Percentiles rank a stretch among this genome's conserved stretches.
Evolutionary conservation across 2,113 vertebrate genomes (phyloP).

Genomic region (Pygoscelis adeliae): DNA sequence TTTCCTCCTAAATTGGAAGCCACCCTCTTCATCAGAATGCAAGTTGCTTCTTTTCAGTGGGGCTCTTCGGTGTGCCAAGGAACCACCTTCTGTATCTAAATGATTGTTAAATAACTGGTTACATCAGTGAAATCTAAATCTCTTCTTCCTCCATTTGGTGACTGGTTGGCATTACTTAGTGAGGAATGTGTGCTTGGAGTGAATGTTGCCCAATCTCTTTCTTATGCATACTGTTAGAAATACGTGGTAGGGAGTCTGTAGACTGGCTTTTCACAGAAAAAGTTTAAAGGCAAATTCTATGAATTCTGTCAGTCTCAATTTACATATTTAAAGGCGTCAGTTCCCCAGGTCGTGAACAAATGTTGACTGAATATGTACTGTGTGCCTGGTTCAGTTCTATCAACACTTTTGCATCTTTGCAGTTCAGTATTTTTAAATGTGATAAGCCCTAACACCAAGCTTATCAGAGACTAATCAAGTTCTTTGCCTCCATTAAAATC

Average conservation of each 20-base stretch:
- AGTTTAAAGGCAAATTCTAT: background rate
- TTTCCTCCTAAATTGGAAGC: background rate
- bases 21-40: background rate
- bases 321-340: background rate
- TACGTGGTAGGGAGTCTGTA: accelerated
- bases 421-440: background rate
- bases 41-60: background rate
- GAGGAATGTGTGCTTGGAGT: background rate
- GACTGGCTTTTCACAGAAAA: background rate
- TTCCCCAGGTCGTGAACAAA: background rate
- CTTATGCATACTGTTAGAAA: background rate
- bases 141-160: background rate
- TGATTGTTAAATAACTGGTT: accelerated
- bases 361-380: background rate
- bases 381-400: background rate
- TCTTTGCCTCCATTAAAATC: background rate
- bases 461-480: background rate
- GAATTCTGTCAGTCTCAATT: background rate
- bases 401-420: background rate
- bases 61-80: background rate
- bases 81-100: background rate
- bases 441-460: background rate
- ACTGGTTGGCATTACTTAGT: background rate
- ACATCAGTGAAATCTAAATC: background rate
- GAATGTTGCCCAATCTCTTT: background rate